Conservation (phyloP, 2,888 invertebrate species). For the Drosophila conformis region DNA sequence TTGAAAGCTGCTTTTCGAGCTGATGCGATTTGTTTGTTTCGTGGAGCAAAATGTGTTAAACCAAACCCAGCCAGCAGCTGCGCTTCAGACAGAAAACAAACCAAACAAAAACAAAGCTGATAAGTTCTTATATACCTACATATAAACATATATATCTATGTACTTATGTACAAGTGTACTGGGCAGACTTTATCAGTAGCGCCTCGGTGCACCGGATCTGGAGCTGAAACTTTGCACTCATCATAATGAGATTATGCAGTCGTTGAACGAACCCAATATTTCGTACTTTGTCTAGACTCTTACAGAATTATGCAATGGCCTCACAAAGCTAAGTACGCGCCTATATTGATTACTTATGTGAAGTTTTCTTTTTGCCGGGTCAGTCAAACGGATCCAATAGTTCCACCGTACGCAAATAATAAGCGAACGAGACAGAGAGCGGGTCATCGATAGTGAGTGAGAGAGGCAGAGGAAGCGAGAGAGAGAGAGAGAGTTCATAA, state of each 20-base stretch:
- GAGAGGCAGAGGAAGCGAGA: background rate
- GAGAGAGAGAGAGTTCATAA: background rate
- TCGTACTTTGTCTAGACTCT: constrained; percentile 30
- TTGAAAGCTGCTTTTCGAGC: background rate
- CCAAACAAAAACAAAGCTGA: constrained; percentile 38
- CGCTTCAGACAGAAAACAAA: background rate
- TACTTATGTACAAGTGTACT: constrained; percentile 1
- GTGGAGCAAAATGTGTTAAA: background rate
- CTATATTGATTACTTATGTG: constrained; percentile 34
- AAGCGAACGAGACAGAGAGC: background rate
- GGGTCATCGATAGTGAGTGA: background rate
- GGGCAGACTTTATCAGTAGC: constrained; percentile 44
- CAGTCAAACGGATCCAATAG: constrained; percentile 14
- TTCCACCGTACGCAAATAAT: constrained; percentile 7
- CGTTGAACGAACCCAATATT: constrained; percentile 9
- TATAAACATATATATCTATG: background rate
- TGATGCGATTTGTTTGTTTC: constrained; percentile 8
- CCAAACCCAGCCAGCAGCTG: background rate
- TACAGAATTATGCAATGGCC: constrained; percentile 53
- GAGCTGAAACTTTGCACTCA: constrained; percentile 51
- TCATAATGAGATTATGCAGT: constrained; percentile 48
- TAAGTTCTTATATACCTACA: constrained; percentile 29
- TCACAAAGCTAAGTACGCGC: constrained; percentile 1
- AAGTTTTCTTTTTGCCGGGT: constrained; percentile 29
- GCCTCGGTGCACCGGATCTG: background rate